Percentiles rank a stretch among this genome's conserved stretches.
Evolutionary conservation across 2,113 vertebrate genomes (phyloP).

Genomic region (Calidris pugnax): DNA sequence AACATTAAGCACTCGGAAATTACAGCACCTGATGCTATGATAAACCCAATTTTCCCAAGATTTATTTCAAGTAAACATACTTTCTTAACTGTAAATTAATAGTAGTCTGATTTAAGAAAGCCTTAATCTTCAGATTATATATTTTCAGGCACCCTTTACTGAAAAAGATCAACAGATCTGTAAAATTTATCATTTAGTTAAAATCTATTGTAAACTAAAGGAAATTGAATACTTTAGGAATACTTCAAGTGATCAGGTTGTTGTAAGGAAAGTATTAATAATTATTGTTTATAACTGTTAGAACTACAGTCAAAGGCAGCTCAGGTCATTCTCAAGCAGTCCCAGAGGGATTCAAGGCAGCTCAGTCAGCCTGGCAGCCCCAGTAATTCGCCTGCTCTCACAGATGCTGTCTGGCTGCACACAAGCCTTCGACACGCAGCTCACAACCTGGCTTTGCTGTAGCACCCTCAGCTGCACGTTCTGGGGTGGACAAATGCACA

Average conservation of each 20-base stretch:
- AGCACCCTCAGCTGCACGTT: fast-evolving
- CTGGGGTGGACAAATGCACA: fast-evolving
- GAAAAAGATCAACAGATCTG: not conserved
- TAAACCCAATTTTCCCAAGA: not conserved
- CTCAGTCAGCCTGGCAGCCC: not conserved
- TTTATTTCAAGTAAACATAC: not conserved
- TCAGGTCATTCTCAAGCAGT: not conserved
- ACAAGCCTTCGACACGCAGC: fast-evolving
- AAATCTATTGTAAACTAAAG: not conserved
- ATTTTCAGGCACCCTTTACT: not conserved
- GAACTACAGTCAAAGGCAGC: not conserved
- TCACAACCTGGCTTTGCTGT: fast-evolving
- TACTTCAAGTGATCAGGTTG: not conserved
- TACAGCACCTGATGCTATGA: not conserved
- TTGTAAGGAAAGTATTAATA: not conserved
- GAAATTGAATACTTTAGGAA: not conserved
- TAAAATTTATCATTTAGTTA: not conserved
- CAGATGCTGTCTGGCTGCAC: fast-evolving
- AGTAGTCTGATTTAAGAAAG: not conserved
- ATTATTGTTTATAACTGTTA: constrained; percentile 29
- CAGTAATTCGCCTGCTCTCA: not conserved
- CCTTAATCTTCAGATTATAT: not conserved
- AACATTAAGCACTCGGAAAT: not conserved
- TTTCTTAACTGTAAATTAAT: not conserved
- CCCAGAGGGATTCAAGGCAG: not conserved